Base-by-base conservation (phyloP, 2,113 vertebrate genomes). In the Glaucidium brasilianum region DNA sequence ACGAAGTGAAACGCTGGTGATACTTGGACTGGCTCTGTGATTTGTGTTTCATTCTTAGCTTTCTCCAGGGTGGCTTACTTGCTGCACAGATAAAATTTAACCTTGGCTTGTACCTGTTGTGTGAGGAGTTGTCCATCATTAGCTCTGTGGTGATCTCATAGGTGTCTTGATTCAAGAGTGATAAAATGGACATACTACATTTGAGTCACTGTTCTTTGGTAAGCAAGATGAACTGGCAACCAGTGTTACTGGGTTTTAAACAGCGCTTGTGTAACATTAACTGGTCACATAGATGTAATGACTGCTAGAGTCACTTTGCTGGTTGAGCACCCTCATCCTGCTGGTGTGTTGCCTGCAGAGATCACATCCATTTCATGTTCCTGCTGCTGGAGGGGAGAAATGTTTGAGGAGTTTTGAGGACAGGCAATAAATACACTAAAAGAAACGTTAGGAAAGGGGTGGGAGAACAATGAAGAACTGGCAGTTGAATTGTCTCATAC, bases 351-450 rank as follows among this genome's bases (percentile, higher is more conserved):
- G 45, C 45, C 35, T 41, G 30, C 41, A 13, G 66, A 35, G 22
- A 41, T 60, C n/a, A 3, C 3, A 6, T 49, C 39, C 2, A 0
- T 53, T 64, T 56, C n/a, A 0, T 11, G 32, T 75, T 88, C 37
- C n/a, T 5, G 0, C 10, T 43, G 41, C 32, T 37, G 8, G 50
- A 53, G 71, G 50, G 29, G 30, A 88, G 45, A 92, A 73, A 39
- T 1, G 8, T 76, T 89, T 66, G 56, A 39, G 35, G 23, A 52
- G 30, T 80, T 80, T 83, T 12, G 17, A 89, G 76, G 45, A 55
- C 34, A 27, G 47, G 20, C 23, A 53, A 21, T 78, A 80, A 83
- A 74, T 27, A 43, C 11, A 34, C 7, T 23, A 37, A 37, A n/a
- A 60, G 11, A 88, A 64, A 41, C 2, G 0, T 39, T 56, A 45